phyloP scores from a whole-genome alignment of 2,113 vertebrate species.

The Cyphomyrus plagiostoma region DNA sequence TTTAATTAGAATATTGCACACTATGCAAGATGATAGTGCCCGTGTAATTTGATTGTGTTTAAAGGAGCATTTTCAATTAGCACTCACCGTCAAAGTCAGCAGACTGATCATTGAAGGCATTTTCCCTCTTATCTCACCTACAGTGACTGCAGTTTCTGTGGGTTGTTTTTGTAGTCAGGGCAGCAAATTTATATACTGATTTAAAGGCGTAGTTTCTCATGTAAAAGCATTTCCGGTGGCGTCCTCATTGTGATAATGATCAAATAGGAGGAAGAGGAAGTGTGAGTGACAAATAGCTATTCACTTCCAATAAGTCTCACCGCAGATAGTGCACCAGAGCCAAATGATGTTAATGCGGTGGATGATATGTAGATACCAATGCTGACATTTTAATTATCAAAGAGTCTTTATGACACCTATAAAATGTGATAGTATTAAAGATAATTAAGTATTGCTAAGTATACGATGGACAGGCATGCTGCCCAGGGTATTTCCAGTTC shows the following conservation, averaged over 20 bases:
- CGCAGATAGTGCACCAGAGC: not conserved
- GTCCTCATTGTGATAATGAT: not conserved
- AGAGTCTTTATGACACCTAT: not conserved
- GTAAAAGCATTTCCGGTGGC: slow-evolving; percentile 11
- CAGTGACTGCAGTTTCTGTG: not conserved
- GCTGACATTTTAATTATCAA: not conserved
- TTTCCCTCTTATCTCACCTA: not conserved
- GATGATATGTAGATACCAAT: not conserved
- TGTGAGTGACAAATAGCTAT: not conserved
- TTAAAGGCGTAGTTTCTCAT: not conserved
- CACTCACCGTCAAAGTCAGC: slow-evolving; percentile 10
- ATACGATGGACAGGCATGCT: not conserved
- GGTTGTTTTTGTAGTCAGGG: not conserved
- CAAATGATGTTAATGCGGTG: not conserved
- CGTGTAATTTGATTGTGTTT: not conserved
- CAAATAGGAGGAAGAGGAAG: not conserved
- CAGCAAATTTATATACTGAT: not conserved
- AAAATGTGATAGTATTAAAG: not conserved
- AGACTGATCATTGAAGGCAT: not conserved
- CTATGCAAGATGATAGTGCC: not conserved
- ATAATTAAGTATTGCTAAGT: not conserved
- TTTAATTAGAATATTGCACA: not conserved
- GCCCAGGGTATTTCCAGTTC: not conserved
- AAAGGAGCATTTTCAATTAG: not conserved
- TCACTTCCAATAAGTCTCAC: not conserved